These are phyloP conservation scores for Leptinotarsa defecta DNA, from an alignment of 1,140 invertebrate genomes.

Conservation along the genomic window DNA sequence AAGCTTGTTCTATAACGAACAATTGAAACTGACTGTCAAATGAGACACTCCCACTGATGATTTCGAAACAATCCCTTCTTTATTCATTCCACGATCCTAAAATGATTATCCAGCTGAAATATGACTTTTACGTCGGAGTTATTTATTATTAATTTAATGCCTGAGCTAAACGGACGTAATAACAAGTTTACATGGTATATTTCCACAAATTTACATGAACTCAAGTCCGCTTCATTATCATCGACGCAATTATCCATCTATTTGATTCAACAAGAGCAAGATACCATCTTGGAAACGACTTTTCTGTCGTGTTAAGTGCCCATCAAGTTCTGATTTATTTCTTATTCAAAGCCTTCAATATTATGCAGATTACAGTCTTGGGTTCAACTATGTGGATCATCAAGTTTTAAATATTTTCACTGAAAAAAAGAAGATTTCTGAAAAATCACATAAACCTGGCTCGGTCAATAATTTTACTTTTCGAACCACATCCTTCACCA, in stretches of 20 bases:
- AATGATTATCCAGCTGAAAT: not conserved
- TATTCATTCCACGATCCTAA: not conserved
- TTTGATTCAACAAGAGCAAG: not conserved
- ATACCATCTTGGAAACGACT: not conserved
- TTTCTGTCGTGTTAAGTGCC: not conserved
- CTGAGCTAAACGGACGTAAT: not conserved
- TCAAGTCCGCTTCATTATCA: constrained; percentile 2
- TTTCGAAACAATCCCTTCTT: not conserved
- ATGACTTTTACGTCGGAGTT: not conserved
- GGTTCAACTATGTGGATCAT: not conserved
- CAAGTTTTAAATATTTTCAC: not conserved
- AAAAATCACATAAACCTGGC: too few relatives aligned
- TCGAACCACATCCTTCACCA: too few relatives aligned
- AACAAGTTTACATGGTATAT: not conserved
- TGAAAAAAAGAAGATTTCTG: not conserved
- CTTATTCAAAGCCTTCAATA: not conserved
- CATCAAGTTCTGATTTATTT: constrained; percentile 3
- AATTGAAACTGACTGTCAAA: too few relatives aligned
- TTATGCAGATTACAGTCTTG: not conserved
- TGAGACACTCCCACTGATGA: too few relatives aligned
- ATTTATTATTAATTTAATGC: not conserved
- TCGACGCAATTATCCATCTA: not conserved
- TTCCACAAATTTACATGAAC: not conserved
- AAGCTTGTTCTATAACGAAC: too few relatives aligned
- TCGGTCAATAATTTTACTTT: too few relatives aligned